phyloP scores from a whole-genome alignment of 2,888 invertebrate species.

The Oligia latruncula region DNA sequence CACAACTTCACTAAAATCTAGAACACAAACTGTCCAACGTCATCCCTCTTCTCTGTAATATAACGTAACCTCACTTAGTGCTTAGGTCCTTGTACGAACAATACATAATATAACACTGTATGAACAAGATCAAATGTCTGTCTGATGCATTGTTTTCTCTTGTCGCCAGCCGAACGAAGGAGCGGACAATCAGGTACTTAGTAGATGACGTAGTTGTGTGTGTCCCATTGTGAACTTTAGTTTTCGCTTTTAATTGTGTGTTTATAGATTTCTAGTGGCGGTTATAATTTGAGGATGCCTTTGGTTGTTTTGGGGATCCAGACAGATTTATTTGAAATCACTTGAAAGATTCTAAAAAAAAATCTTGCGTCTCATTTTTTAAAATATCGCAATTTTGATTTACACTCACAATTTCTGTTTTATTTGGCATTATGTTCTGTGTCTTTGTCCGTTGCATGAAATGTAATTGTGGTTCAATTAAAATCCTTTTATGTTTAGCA shows the following conservation, averaged over 20 bases:
- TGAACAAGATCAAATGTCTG: constrained; percentile 68
- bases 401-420: not conserved
- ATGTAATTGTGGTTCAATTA: constrained; percentile 6
- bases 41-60: constrained; percentile 33
- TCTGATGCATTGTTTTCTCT: constrained; percentile 80
- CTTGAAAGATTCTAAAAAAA: not conserved
- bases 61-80: constrained; percentile 48
- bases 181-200: constrained; percentile 87
- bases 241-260: constrained; percentile 43
- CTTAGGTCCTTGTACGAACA: constrained; percentile 53
- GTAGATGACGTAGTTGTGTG: constrained; percentile 66
- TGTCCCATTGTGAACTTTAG: constrained; percentile 52
- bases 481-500: constrained; percentile 7
- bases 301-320: not conserved
- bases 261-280: constrained; percentile 44
- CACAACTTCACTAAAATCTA: constrained; percentile 17
- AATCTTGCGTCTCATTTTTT: not conserved
- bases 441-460: constrained; percentile 45
- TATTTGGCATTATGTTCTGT: constrained; percentile 12
- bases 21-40: constrained; percentile 4
- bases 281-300: constrained; percentile 26
- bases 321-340: not conserved
- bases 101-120: constrained; percentile 64
- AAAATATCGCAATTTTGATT: not conserved
- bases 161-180: constrained; percentile 88